Percentiles rank a stretch among this genome's conserved stretches.
Conservation (phyloP, 2,797 vertebrate species). For the Catamblyrhynchus diadema region DNA sequence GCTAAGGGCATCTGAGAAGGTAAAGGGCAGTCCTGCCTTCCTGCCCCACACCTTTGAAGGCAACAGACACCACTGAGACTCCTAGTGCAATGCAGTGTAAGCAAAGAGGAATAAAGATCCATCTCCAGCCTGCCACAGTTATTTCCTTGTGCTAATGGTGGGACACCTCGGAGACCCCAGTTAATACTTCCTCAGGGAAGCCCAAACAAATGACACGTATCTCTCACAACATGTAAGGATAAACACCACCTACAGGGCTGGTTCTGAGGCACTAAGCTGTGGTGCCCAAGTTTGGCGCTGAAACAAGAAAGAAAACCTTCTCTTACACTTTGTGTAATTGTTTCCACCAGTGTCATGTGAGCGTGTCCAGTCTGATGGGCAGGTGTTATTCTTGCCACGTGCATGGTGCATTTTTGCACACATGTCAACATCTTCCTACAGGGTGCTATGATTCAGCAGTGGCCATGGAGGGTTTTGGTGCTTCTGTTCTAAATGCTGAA, state of each 20-base stretch:
- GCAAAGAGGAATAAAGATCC: background rate
- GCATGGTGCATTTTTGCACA: background rate
- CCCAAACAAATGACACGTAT: background rate
- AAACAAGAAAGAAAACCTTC: background rate
- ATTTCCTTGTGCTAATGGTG: background rate
- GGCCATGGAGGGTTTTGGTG: background rate
- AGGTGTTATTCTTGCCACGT: background rate
- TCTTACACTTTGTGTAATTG: background rate
- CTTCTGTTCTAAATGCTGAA: background rate
- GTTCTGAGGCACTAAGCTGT: background rate
- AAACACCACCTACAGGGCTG: rapidly evolving
- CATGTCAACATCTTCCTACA: background rate
- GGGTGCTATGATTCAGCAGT: background rate
- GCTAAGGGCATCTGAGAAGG: background rate
- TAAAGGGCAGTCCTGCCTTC: background rate
- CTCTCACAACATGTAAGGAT: background rate
- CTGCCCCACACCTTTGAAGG: background rate
- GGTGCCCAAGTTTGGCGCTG: background rate
- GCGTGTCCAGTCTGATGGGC: background rate
- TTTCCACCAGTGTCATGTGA: background rate
- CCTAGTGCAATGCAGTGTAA: background rate
- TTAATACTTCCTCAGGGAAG: background rate
- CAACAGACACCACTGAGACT: background rate
- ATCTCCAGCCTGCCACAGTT: background rate
- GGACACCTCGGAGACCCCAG: rapidly evolving